A percentile compares a stretch with the other conserved stretches of the same genome.
Evolutionary conservation across 1,140 invertebrate species (phyloP).

Genomic region (Apis mellifera): Amel_HAv3.1 CM009937.2:7616501-7617000

Average conservation of each 20-base stretch:
- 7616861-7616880: too few species aligned
- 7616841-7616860: too few species aligned
- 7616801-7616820: not conserved
- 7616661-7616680: slow-evolving; percentile 55
- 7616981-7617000: too few species aligned
- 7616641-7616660: slow-evolving; percentile 61
- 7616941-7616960: too few species aligned
- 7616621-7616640: slow-evolving; percentile 25
- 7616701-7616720: slow-evolving; percentile 23
- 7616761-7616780: slow-evolving; percentile 4
- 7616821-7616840: not conserved
- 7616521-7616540: not conserved
- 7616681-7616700: slow-evolving; percentile 61
- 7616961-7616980: too few species aligned
- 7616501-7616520: not conserved
- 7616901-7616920: too few species aligned
- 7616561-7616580: not conserved
- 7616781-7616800: not conserved
- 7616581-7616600: slow-evolving; percentile 45
- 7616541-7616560: too few species aligned
- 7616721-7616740: slow-evolving; percentile 29
- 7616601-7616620: slow-evolving; percentile 49
- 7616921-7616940: too few species aligned
- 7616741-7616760: slow-evolving; percentile 30
- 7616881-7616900: too few species aligned